Evolutionary conservation across 1,140 invertebrate species (phyloP), one percentile per base, ranked within the genome.

Genomic region (Drosophila littoralis): DNA sequence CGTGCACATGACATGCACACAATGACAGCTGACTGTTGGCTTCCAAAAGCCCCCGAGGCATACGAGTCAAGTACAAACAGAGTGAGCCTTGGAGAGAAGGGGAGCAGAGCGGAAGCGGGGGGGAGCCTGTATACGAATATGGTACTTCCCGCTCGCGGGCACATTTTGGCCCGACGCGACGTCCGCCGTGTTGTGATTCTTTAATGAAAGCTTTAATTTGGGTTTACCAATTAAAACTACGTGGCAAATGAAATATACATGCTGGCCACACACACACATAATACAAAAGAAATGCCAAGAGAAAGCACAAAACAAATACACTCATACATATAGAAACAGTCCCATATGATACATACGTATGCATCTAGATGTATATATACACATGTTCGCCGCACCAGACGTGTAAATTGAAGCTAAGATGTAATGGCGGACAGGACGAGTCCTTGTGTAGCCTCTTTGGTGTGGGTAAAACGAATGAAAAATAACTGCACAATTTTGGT

Each of bases 171-270:
- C 28, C 52, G 59, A 59, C 73, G 51, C 52, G 58, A 36, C 59
- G 60, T 38, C 60, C 55, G 55, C 59, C 68, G 65, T 73, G 80
- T 88, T 79, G 84, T 89, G 84, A 89, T 89, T 89, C 84, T 89
- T 89, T 84, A 90, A 89, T 90, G 85, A 81, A 88, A 89, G 84
- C 84, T 89, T 89, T 89, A 89, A 89, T 89, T 89, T 89, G 77
- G 85, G 84, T 74, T 89, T 84, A 80, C 84, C 84, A 89, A 89
- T 89, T 89, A 89, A 89, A 89, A 89, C 70, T 89, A 89, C 85
- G 84, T 89, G 84, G 84, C 77, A 72, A 90, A 90, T 89, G 85
- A 84, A 84, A 89, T 89, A 89, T 78, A 88, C 84, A 84, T 80
- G 65, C 74, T 58, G 52, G 17, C 61, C 68, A 71, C 38, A 57